Conservation (phyloP, 2,797 vertebrate genomes). For the Trichosurus vulpecula region DNA sequence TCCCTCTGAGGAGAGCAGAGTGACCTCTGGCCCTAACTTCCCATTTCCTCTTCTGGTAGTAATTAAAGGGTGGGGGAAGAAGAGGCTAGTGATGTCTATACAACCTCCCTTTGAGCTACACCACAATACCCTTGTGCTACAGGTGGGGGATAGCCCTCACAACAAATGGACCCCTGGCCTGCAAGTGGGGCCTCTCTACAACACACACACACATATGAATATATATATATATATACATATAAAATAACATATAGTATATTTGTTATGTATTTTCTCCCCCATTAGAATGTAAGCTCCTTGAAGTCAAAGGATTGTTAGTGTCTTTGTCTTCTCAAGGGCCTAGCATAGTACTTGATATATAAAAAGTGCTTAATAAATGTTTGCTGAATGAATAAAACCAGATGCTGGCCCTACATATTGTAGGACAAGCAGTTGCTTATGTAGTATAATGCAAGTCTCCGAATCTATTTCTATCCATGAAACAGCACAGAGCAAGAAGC, state of each 20-base stretch:
- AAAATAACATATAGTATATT: not conserved
- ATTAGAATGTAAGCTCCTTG: not conserved
- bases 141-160: not conserved
- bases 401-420: not conserved
- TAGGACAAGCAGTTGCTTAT: not conserved
- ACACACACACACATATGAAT: no score
- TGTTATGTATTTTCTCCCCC: not conserved
- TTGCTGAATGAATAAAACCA: not conserved
- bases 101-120: not conserved
- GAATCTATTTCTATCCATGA: not conserved
- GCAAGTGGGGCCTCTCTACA: not conserved
- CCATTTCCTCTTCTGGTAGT: not conserved
- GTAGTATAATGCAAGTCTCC: not conserved
- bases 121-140: not conserved
- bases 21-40: not conserved
- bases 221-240: no score
- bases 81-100: not conserved
- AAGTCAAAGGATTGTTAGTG: not conserved
- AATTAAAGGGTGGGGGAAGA: not conserved
- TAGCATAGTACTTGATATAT: not conserved
- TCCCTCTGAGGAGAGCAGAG: not conserved
- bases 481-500: slow-evolving; percentile 12
- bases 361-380: not conserved
- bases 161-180: not conserved
- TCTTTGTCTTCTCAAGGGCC: not conserved